Evolutionary conservation across 1,140 invertebrate genomes (phyloP).

Genomic region (Sitobion miscanthi): DNA sequence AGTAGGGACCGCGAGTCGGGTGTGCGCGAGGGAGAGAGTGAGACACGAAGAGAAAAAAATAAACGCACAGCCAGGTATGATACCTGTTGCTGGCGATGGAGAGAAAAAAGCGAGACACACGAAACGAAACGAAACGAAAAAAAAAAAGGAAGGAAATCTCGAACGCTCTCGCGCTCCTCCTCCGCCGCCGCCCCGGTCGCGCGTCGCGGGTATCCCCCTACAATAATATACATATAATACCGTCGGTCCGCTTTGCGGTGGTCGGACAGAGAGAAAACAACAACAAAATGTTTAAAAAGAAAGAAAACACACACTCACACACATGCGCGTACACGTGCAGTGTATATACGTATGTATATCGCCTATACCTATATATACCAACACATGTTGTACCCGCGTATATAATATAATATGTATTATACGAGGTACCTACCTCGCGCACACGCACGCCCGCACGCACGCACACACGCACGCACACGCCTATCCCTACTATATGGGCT

Average conservation of each 20-base stretch:
- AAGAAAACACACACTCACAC: not conserved
- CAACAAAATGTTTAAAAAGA: slow-evolving; percentile 48
- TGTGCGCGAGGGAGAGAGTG: not conserved
- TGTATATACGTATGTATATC: not conserved
- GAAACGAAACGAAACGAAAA: not conserved
- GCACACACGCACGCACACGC: not conserved
- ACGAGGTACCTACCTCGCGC: not conserved
- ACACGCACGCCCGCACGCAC: not conserved
- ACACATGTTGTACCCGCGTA: not conserved
- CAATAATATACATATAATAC: not conserved
- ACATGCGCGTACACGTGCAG: not conserved
- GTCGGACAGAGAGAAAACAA: slow-evolving; percentile 38
- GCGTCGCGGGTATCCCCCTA: slow-evolving; percentile 11
- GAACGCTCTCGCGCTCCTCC: slow-evolving; percentile 30
- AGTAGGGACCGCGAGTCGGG: slow-evolving; percentile 11
- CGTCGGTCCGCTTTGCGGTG: not conserved
- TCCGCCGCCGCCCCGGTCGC: not conserved
- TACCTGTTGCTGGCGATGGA: not conserved
- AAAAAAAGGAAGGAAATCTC: slow-evolving; percentile 32
- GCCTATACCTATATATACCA: not conserved
- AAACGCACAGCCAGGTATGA: not conserved
- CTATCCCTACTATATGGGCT: slow-evolving; percentile 48
- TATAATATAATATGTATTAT: slow-evolving; percentile 8
- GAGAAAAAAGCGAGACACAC: not conserved
- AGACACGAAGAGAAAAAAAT: not conserved